Evolutionary conservation across 2,113 vertebrate genomes (phyloP).

Genomic region (Genyomyrus donnyi): DNA sequence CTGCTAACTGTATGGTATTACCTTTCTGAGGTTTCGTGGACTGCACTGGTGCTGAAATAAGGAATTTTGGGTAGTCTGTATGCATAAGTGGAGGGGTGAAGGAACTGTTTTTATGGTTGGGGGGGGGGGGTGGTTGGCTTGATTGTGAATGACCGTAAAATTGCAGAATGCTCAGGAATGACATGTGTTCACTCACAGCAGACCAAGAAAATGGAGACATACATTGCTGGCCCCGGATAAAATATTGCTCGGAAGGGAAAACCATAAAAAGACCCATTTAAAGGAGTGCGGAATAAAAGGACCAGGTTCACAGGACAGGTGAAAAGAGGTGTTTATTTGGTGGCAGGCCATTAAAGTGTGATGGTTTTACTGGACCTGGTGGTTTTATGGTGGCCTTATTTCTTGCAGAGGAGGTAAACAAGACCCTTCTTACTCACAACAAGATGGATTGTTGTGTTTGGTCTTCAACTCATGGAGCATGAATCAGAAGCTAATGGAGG

Average conservation of each 20-base stretch:
- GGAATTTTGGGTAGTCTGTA: background rate
- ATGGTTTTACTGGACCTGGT: constrained; percentile 36
- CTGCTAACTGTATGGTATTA: background rate
- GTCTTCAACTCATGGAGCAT: constrained; percentile 27
- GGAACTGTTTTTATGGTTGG: background rate
- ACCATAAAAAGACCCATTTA: constrained; percentile 19
- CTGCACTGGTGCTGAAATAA: background rate
- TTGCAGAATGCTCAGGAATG: constrained; percentile 11
- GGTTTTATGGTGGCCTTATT: constrained; percentile 35
- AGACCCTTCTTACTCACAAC: constrained; percentile 22
- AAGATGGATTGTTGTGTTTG: constrained; percentile 38
- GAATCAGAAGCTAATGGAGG: constrained; percentile 41
- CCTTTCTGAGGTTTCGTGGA: background rate
- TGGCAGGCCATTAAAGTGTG: constrained; percentile 29
- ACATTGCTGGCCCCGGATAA: background rate
- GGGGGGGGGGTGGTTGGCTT: background rate
- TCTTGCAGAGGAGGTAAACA: constrained; percentile 36
- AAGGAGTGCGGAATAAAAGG: constrained; percentile 2
- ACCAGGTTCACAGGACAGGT: constrained; percentile 20
- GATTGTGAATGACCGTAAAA: background rate
- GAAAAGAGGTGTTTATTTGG: constrained; percentile 21
- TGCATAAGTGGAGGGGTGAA: constrained; percentile 17
- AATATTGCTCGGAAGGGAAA: constrained; percentile 5
- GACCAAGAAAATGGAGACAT: constrained; percentile 9
- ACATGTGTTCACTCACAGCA: constrained; percentile 12